A percentile compares a stretch with the other conserved stretches of the same genome.
phyloP scores from a whole-genome alignment of 2,888 invertebrate genomes.

The Agrilus biguttatus region DNA sequence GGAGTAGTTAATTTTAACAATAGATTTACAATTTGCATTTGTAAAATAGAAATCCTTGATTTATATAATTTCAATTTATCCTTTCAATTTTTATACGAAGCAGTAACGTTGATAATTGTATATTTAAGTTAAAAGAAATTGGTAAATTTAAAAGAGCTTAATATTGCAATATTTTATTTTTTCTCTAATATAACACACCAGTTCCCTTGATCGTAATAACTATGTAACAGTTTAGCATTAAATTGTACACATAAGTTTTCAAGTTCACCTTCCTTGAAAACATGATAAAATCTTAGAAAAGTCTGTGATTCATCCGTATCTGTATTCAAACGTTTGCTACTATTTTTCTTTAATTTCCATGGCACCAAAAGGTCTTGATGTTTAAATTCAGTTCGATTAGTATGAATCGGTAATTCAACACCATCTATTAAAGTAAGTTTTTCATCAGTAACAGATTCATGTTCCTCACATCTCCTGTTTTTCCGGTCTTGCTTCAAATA shows the following conservation, averaged over 20 bases:
- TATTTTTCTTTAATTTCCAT: slow-evolving; percentile 64
- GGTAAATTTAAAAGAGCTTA: too few relatives aligned
- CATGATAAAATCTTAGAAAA: slow-evolving; percentile 82
- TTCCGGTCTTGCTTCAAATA: slow-evolving; percentile 52
- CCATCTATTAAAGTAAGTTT: slow-evolving; percentile 15
- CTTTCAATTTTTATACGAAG: too few relatives aligned
- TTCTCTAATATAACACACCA: slow-evolving; percentile 79
- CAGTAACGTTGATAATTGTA: too few relatives aligned
- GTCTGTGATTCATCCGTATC: slow-evolving; percentile 29
- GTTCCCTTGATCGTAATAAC: slow-evolving; percentile 93
- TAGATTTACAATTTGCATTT: too few relatives aligned
- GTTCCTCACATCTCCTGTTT: slow-evolving; percentile 27
- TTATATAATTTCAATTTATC: too few relatives aligned
- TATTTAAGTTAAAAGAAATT: too few relatives aligned
- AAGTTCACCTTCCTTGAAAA: slow-evolving; percentile 76
- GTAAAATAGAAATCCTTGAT: too few relatives aligned
- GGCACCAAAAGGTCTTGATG: slow-evolving; percentile 89
- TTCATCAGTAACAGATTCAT: slow-evolving; percentile 16
- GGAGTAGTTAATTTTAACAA: too few relatives aligned
- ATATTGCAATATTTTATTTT: slow-evolving; percentile 13
- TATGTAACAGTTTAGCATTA: slow-evolving; percentile 41
- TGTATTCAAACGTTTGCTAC: slow-evolving; percentile 24
- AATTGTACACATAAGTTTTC: slow-evolving; percentile 46
- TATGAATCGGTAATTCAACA: slow-evolving; percentile 61
- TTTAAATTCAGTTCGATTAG: slow-evolving; percentile 79